Conservation (phyloP, 2,888 invertebrate species). For the Clistopyga incitator region DNA sequence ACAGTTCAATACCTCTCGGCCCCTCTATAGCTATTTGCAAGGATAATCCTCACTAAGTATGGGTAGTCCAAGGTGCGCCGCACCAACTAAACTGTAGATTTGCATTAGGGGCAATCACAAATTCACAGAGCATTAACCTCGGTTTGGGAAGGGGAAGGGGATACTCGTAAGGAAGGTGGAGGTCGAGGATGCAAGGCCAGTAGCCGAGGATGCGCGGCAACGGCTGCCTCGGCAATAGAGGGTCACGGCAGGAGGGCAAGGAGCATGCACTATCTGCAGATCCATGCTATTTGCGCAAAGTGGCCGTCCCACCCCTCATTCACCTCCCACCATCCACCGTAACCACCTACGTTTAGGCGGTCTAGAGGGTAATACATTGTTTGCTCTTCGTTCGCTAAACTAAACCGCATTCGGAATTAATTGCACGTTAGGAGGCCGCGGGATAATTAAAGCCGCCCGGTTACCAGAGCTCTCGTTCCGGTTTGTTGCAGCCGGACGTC, state of each 20-base stretch:
- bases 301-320: constrained; percentile 72
- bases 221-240: constrained; percentile 64
- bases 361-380: constrained; percentile 80
- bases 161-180: constrained; percentile 63
- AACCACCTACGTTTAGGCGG: constrained; percentile 80
- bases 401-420: constrained; percentile 82
- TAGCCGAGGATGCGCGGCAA: constrained; percentile 67
- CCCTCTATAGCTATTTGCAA: constrained; percentile 25
- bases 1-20: constrained; percentile 23
- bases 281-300: constrained; percentile 81
- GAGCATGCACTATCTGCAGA: constrained; percentile 78
- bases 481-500: constrained; percentile 74
- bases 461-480: constrained; percentile 73
- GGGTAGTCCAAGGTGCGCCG: constrained; percentile 55
- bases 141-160: constrained; percentile 61
- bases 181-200: constrained; percentile 68
- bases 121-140: constrained; percentile 78
- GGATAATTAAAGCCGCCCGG: constrained; percentile 81
- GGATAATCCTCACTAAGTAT: constrained; percentile 58
- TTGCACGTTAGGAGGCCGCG: constrained; percentile 81
- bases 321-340: constrained; percentile 67
- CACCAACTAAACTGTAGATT: constrained; percentile 67
- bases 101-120: constrained; percentile 77
- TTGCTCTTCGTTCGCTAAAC: constrained; percentile 82
- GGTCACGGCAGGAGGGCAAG: constrained; percentile 63